These are phyloP conservation scores for Pelobates cultripes DNA, from an alignment of 2,797 vertebrate genomes.

Conservation along the genomic window DNA sequence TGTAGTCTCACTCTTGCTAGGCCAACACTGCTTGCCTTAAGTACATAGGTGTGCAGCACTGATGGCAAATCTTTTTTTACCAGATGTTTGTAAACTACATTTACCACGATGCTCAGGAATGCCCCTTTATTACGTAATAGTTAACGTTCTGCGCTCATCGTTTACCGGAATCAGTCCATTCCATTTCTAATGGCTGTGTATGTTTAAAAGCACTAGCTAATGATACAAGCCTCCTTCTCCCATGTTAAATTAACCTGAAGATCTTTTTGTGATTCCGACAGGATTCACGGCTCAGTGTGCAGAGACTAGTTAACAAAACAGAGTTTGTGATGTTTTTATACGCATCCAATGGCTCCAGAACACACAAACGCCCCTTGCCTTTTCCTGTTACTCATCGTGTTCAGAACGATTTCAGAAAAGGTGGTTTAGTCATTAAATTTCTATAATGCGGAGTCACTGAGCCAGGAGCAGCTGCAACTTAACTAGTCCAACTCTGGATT, in stretches of 20 bases:
- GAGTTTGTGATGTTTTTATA: not conserved
- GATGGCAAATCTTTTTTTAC: too few species aligned
- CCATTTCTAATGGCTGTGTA: too few species aligned
- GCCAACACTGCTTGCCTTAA: too few species aligned
- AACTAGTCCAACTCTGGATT: not conserved
- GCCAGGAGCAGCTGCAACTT: not conserved
- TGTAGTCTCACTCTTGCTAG: too few species aligned
- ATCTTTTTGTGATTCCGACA: not conserved
- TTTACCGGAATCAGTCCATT: too few species aligned
- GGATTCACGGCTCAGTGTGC: not conserved
- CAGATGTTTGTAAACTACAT: too few species aligned
- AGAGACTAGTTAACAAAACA: not conserved
- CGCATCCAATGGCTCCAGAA: not conserved
- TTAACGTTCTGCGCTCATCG: too few species aligned
- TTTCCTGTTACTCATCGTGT: slow-evolving; percentile 22
- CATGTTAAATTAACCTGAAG: not conserved
- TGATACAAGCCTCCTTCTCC: not conserved
- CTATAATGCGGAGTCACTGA: not conserved
- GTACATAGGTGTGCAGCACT: too few species aligned
- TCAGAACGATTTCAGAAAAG: not conserved
- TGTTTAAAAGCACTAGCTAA: too few species aligned
- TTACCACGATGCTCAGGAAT: too few species aligned
- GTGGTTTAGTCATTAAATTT: slow-evolving; percentile 19
- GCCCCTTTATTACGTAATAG: too few species aligned
- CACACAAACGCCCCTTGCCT: not conserved